phyloP scores from a whole-genome alignment of 2,797 vertebrate genomes.

The Notolabrus celidotus region DNA sequence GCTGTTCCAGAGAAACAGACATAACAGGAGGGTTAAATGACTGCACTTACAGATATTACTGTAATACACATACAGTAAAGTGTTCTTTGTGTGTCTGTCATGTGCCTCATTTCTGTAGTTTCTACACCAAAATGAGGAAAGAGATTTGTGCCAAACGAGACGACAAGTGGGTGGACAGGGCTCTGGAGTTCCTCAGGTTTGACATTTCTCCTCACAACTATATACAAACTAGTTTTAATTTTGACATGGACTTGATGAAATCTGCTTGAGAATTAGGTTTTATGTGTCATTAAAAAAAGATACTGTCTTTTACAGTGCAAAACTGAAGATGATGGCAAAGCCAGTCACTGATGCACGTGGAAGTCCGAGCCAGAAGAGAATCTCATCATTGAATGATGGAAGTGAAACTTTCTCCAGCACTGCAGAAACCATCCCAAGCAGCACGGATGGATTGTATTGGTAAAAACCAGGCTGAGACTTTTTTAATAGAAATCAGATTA shows the following conservation, averaged over 20 bases:
- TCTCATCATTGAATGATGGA: background rate
- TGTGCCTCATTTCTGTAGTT: conserved; percentile 61
- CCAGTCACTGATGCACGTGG: background rate
- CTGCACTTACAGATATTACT: background rate
- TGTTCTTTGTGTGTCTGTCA: conserved; percentile 1
- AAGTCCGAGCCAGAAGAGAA: background rate
- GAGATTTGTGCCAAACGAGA: conserved; percentile 62
- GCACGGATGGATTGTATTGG: conserved; percentile 29
- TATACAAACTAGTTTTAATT: conserved; percentile 2
- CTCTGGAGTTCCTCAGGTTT: conserved; percentile 76
- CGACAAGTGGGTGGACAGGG: conserved; percentile 76
- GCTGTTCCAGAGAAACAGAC: no score
- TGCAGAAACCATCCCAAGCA: conserved; percentile 12
- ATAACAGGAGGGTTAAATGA: no score
- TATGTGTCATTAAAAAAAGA: conserved; percentile 3
- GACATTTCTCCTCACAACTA: conserved; percentile 8
- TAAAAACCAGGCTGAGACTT: background rate
- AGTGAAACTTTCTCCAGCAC: background rate
- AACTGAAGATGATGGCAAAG: conserved; percentile 69
- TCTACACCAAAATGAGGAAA: conserved; percentile 64
- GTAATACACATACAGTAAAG: background rate
- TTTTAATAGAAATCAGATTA: background rate
- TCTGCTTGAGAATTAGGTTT: no score
- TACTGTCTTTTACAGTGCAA: conserved; percentile 50
- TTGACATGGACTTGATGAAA: background rate